These are phyloP conservation scores for Panthera tigris DNA, from an alignment of 2,113 vertebrate genomes.

Conservation along the genomic window DNA sequence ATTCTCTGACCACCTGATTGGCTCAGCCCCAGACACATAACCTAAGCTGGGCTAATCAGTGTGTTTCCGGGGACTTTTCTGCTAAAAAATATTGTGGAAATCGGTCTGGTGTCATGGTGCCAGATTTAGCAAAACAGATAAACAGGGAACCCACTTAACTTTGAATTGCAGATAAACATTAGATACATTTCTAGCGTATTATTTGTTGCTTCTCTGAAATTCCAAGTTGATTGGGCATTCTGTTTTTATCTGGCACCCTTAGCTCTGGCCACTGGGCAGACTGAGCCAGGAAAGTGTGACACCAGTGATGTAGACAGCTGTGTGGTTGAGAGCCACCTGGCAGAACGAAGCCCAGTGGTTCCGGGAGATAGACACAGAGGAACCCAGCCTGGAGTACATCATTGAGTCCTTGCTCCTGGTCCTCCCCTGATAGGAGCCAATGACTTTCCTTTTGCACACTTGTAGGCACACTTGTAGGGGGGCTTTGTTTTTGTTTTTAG, in stretches of 20 bases:
- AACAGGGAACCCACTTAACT: background rate
- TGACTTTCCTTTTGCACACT: background rate
- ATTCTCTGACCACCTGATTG: background rate
- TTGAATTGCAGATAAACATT: background rate
- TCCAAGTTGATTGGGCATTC: background rate
- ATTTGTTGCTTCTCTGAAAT: background rate
- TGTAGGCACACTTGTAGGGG: background rate
- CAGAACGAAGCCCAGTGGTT: background rate
- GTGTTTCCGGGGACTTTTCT: background rate
- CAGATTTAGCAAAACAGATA: background rate
- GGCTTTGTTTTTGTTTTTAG: background rate
- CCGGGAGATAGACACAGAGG: background rate
- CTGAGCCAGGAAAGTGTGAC: background rate
- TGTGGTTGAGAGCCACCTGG: background rate
- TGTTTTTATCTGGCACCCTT: background rate
- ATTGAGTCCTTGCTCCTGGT: background rate
- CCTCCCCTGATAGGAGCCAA: background rate
- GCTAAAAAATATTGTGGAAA: background rate
- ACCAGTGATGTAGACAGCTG: background rate
- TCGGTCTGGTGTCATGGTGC: background rate
- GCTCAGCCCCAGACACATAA: background rate
- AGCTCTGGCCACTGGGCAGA: background rate
- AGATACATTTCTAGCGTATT: background rate
- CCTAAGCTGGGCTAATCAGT: background rate
- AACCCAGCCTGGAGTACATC: fast-evolving